Evolutionary conservation across 2,113 vertebrate species (phyloP).

Genomic region (Muscicapa adusta): DNA sequence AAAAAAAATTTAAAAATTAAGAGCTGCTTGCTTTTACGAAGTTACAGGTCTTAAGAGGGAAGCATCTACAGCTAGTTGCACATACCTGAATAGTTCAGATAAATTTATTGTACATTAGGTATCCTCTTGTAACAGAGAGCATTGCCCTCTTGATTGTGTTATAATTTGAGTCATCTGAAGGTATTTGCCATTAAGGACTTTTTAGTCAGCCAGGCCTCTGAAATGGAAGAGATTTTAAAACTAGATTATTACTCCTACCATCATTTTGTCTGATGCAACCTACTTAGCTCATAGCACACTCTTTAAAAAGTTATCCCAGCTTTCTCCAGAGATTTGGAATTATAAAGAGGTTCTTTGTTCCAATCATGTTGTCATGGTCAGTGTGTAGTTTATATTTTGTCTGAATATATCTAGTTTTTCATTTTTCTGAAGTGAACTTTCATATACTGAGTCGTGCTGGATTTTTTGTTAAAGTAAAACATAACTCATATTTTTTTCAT

Average conservation of each 20-base stretch:
- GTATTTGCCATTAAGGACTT: not conserved
- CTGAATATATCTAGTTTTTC: not conserved
- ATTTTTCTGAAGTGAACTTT: not conserved
- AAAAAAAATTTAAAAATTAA: not conserved
- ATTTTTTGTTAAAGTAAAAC: not conserved
- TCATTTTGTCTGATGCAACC: not conserved
- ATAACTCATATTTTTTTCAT: not conserved
- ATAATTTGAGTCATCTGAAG: not conserved
- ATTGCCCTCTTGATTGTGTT: not conserved
- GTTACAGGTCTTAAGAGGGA: not conserved
- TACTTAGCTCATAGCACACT: not conserved
- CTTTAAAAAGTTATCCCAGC: not conserved
- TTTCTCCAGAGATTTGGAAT: not conserved
- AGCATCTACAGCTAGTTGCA: not conserved
- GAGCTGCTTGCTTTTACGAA: not conserved
- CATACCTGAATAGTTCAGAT: not conserved
- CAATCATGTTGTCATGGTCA: not conserved
- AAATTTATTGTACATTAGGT: not conserved
- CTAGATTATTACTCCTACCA: not conserved
- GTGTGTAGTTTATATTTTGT: not conserved
- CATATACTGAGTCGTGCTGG: not conserved
- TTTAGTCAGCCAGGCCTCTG: not conserved
- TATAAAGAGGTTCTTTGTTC: not conserved
- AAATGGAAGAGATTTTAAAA: not conserved
- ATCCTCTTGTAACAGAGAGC: not conserved